Conservation (phyloP, 2,888 invertebrate species). For the Slavum lentiscoides region DNA sequence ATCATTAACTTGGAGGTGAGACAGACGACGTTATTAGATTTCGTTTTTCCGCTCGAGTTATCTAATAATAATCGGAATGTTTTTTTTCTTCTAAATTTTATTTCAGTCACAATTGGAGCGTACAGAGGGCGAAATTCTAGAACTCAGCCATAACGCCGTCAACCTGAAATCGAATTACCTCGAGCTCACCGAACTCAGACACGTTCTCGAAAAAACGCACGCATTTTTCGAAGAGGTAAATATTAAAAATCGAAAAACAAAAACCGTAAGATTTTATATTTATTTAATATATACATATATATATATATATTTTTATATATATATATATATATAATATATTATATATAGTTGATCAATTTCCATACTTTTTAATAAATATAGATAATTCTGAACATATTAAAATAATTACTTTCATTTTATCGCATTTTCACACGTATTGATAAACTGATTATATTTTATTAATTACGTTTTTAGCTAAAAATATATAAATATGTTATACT, state of each 20-base stretch:
- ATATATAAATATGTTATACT: too few species aligned
- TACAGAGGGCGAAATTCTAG: constrained; percentile 91
- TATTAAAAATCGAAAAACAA: neutral
- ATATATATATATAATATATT: too few species aligned
- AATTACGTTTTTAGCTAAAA: too few species aligned
- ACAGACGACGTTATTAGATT: neutral
- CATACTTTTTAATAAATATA: too few species aligned
- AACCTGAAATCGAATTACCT: constrained; percentile 88
- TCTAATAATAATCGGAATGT: neutral
- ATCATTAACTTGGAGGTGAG: constrained; percentile 85
- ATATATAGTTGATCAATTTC: too few species aligned
- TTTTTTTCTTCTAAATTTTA: neutral
- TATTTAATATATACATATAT: neutral
- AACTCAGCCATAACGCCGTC: constrained; percentile 89
- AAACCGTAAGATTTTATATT: neutral
- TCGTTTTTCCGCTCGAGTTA: neutral
- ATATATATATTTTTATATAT: too few species aligned
- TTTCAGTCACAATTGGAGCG: constrained; percentile 87
- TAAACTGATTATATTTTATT: too few species aligned
- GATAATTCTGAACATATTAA: too few species aligned
- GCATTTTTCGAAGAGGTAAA: constrained; percentile 79
- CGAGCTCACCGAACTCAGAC: constrained; percentile 86
- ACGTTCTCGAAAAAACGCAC: constrained; percentile 90
- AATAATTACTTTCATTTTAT: too few species aligned
- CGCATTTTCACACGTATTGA: too few species aligned